Evolutionary conservation across 1,140 invertebrate species (phyloP).

Genomic region (Ridgeia piscesae): DNA sequence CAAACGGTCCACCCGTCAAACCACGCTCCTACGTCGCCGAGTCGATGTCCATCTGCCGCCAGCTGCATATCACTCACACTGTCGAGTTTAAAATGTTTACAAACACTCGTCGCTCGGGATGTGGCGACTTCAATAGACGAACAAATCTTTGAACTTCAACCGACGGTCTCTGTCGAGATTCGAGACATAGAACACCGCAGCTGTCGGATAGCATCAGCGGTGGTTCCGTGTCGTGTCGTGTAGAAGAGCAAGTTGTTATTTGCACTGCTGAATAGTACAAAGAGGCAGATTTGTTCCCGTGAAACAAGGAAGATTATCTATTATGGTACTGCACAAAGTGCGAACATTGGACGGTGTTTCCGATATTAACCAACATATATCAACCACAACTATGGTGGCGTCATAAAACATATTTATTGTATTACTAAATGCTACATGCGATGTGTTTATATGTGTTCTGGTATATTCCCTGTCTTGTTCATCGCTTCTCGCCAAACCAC

Average conservation of each 20-base stretch:
- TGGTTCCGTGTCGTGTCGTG: not conserved
- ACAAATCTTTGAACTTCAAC: not conserved
- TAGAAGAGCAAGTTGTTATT: not conserved
- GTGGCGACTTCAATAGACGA: not conserved
- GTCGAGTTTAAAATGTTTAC: not conserved
- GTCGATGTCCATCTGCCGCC: too few relatives aligned
- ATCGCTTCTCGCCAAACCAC: too few relatives aligned
- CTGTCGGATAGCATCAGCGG: not conserved
- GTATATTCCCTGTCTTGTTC: too few relatives aligned
- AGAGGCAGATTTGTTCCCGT: not conserved
- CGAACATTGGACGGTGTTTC: too few relatives aligned
- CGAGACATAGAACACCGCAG: not conserved
- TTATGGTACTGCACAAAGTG: too few relatives aligned
- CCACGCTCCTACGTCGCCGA: too few relatives aligned
- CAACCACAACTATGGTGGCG: not conserved
- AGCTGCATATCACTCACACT: not conserved
- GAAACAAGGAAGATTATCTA: not conserved
- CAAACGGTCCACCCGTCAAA: too few relatives aligned
- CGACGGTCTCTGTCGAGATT: not conserved
- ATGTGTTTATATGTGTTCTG: too few relatives aligned
- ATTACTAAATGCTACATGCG: too few relatives aligned
- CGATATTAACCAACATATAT: not conserved
- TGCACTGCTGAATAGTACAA: not conserved
- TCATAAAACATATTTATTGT: not conserved
- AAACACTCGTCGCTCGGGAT: not conserved